Evolutionary conservation across 2,888 invertebrate species (phyloP), one percentile per base, ranked within the genome.

Genomic region (Synergus japonicus): DNA sequence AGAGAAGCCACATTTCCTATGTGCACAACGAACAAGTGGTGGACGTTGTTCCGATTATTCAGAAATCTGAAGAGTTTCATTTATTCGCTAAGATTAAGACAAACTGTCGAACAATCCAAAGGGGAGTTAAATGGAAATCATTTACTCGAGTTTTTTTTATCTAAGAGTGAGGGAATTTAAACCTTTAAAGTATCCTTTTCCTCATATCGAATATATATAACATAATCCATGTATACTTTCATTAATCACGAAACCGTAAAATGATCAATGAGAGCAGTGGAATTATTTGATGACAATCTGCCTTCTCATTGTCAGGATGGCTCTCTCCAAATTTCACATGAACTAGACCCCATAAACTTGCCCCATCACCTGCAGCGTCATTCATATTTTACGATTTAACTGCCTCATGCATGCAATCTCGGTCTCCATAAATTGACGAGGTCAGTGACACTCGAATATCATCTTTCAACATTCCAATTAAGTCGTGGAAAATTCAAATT

Each of bases 291-390:
- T 7, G 37, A 37, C 13, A 64, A 13, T 29, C 7, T 29, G 37
- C 2, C 2, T 2, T 64, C 37, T 22, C 13, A 13, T 64, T 64
- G 64, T 22, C 13, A 64, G 15, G 12, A 46, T 22, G 13, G 44
- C 22, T 67, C 22, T 67, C 22, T 29, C 29, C n/a, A 69, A 76
- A 58, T 65, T 37, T 76, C 29, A 54, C 76, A 73, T 76, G 65
- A 80, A 81, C 58, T 69, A 63, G 60, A 58, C 60, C 54, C 60
- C 79, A 67, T 41, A 79, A 76, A 84, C 81, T 78, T 77, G 78
- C 77, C 76, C 83, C 77, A 83, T 84, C 84, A 82, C 84, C 80
- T 83, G 82, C 81, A 81, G 82, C 78, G 82, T 82, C 44, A 46
- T 46, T 67, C 67, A 67, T 80, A 77, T 83, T 81, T 78, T 78